These are phyloP conservation scores for Callaeas wilsoni DNA, from an alignment of 2,113 vertebrate species.

Conservation along the genomic window DNA sequence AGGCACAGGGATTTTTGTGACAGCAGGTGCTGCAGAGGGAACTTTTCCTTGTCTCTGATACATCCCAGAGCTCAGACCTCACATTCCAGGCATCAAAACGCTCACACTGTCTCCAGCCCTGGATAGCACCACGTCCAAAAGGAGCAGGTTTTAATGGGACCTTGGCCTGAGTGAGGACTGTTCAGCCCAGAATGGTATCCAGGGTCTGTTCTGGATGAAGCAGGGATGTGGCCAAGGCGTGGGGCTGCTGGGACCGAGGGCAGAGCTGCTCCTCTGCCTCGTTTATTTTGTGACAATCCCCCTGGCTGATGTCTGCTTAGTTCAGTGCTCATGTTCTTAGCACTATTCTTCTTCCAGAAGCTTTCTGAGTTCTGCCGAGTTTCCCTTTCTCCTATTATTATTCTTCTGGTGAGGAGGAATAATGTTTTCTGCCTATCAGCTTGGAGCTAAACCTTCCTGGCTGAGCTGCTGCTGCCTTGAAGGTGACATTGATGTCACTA, in stretches of 20 bases:
- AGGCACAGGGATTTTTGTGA: background rate
- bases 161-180: background rate
- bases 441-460: background rate
- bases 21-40: background rate
- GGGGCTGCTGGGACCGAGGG: background rate
- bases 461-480: background rate
- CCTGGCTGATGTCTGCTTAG: background rate
- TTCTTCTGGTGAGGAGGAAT: background rate
- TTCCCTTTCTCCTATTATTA: background rate
- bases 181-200: background rate
- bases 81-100: rapidly evolving
- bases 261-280: background rate
- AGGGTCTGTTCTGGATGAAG: background rate
- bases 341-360: background rate
- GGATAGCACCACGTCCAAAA: rapidly evolving
- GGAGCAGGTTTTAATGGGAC: background rate
- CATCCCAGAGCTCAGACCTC: background rate
- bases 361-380: background rate
- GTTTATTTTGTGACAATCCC: background rate
- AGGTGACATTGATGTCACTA: background rate
- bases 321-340: background rate
- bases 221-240: background rate
- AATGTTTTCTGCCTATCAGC: background rate
- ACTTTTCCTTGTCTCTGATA: background rate
- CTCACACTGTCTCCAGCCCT: background rate